Evolutionary conservation across 1,140 invertebrate species (phyloP), one percentile per base, ranked within the genome.

Genomic region (Lordiphosa mommai): DNA sequence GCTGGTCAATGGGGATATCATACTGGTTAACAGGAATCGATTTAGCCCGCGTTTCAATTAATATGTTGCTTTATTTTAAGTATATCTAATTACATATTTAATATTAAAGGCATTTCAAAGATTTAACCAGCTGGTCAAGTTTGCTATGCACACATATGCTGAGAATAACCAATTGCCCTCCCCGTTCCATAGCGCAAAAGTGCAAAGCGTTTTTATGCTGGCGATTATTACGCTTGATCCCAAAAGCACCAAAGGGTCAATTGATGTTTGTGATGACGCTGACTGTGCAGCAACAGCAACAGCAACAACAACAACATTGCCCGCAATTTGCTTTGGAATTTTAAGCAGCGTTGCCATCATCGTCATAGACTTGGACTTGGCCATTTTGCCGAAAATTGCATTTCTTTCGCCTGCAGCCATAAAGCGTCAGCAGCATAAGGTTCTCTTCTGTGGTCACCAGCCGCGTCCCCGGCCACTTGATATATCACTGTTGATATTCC

Each of bases 181-280:
- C 41, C 16, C 13, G 20, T 30, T 30, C 30, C 49, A 14, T 17
- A 36, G 70, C 71, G 71, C 59, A 74, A 86, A 72, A 86, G 74
- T 86, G 82, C 74, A 85, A 86, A 86, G 82, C 79, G 72, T 70
- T 82, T 84, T 86, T 86, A 86, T 86, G 82, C 76, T 61, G 80
- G 82, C 82, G 82, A 86, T 86, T 86, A 86, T 84, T 87, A 86
- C 82, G 82, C 84, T 86, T 86, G 82, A 86, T 87, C 82, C 79
- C 84, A 60, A 27, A 77, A 82, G 84, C 73, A 73, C 84, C 72
- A 55, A 85, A 86, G 82, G 82, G 84, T 86, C 82, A 86, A 86
- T 86, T 86, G 82, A 87, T 87, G 82, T 87, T 86, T 86, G 82
- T 72, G 82, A 84, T 86, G 82, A 77, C 61, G 76, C 65, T 80